Percentiles rank a stretch among this genome's conserved stretches.
phyloP scores from a whole-genome alignment of 2,888 invertebrate genomes.

The Epinotia brunnichana region DNA sequence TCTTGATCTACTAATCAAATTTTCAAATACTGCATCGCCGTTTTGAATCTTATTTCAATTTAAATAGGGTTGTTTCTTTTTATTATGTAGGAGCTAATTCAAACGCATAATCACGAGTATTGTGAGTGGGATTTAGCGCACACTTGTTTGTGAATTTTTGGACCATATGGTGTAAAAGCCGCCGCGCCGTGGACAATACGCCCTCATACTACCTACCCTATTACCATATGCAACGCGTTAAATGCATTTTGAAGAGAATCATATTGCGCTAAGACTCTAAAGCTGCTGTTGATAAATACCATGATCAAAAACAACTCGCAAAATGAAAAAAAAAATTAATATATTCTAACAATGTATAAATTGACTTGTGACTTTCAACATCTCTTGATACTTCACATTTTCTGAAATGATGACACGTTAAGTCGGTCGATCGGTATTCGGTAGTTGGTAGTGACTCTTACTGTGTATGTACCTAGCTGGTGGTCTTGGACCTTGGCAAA shows the following conservation, averaged over 20 bases:
- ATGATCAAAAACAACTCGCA: slow-evolving; percentile 28
- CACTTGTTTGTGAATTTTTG: slow-evolving; percentile 82
- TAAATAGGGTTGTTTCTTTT: slow-evolving; percentile 48
- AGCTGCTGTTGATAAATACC: slow-evolving; percentile 45
- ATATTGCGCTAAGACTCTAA: slow-evolving; percentile 58
- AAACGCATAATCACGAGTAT: slow-evolving; percentile 67
- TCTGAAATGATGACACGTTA: no score
- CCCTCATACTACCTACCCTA: slow-evolving; percentile 71
- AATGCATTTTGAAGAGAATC: slow-evolving; percentile 78
- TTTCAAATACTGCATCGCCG: not conserved
- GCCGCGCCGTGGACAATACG: slow-evolving; percentile 74
- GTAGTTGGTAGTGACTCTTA: no score
- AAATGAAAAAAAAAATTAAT: not conserved
- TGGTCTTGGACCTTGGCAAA: not conserved
- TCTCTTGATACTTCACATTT: not conserved
- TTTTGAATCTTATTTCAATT: slow-evolving; percentile 45
- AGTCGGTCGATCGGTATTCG: no score
- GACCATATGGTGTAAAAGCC: slow-evolving; percentile 83
- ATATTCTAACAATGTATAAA: not conserved
- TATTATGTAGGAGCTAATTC: slow-evolving; percentile 49
- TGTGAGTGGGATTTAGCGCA: slow-evolving; percentile 71
- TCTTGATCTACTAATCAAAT: slow-evolving; percentile 44
- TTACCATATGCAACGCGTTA: slow-evolving; percentile 82
- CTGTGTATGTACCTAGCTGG: no score
- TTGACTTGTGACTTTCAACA: not conserved